Base-by-base conservation (phyloP, 2,797 vertebrate genomes). In the Mustela erminea region DNA sequence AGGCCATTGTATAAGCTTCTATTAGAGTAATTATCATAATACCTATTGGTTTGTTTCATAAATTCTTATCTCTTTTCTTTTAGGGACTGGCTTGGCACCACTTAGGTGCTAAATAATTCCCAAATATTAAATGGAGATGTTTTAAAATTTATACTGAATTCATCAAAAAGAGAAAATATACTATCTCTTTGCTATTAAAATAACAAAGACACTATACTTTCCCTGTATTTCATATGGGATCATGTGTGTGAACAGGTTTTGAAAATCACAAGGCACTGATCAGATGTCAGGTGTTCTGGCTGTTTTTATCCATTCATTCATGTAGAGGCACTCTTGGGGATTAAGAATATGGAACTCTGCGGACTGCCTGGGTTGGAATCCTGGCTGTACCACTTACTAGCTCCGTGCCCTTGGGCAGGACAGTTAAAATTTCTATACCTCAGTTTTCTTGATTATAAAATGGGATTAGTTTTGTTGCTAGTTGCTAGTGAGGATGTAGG, bases 381-480 rank as follows among this genome's bases (percentile, higher is more conserved):
- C 8, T 13, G n/a, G 49, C 10, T 66, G 3, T 1, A 52, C n/a
- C 54, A 23, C n/a, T 58, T 72, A 70, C 11, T 87, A 74, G 9
- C 27, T 90, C 5, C 27, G 41, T 49, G 83, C 17, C 64, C 27
- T 43, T 35, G 17, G 32, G 27, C 38, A 88, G 52, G n/a, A 41
- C 46, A 46, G 17, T 68, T 58, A 82, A 81, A 86, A 35, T 80
- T 15, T 46, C 41, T 82, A 14, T 52, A 21, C 35, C 52, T 87
- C 25, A 9, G 14, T 85, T 56, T 96, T n/a, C 20, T 66, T 93
- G 38, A 90, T 49, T 91, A 29, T 93, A 35, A 52, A 83, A 78
- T 64, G 27, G 10, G 5, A 27, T 64, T 89, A 8, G 18, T 75
- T 80, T 74, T 1, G 15, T 75, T 60, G 12, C 17, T 75, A 70